These are phyloP conservation scores for Brachionus rotundiformis DNA, from an alignment of 1,140 invertebrate genomes.

Conservation along the genomic window DNA sequence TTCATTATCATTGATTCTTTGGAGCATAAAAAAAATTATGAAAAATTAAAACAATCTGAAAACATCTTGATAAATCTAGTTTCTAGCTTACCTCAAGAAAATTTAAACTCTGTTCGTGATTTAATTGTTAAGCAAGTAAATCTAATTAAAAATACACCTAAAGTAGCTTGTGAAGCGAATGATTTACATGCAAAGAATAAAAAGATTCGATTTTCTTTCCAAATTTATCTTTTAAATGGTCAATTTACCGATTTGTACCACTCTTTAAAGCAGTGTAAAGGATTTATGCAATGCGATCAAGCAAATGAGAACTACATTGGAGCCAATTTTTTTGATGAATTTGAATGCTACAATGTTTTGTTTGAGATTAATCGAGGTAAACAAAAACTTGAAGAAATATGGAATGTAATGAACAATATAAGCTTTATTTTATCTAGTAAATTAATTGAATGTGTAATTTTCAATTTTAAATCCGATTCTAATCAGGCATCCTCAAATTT, in stretches of 20 bases:
- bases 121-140: background rate
- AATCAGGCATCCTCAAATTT: background rate
- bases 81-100: background rate
- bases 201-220: background rate
- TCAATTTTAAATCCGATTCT: background rate
- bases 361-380: slow-evolving; percentile 14
- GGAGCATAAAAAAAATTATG: background rate
- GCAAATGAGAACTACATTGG: background rate
- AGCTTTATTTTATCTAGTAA: background rate
- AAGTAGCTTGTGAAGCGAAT: background rate
- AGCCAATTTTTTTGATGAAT: background rate
- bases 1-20: slow-evolving; percentile 55
- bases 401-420: background rate
- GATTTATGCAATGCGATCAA: background rate
- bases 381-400: background rate
- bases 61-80: background rate
- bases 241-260: background rate
- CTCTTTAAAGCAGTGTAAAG: background rate
- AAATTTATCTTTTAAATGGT: background rate
- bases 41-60: background rate
- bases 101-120: no score
- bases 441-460: background rate
- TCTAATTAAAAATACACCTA: background rate
- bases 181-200: background rate
- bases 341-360: slow-evolving; percentile 10